Conservation (phyloP, 2,888 invertebrate genomes). For the Falcaria lacertinaria region DNA sequence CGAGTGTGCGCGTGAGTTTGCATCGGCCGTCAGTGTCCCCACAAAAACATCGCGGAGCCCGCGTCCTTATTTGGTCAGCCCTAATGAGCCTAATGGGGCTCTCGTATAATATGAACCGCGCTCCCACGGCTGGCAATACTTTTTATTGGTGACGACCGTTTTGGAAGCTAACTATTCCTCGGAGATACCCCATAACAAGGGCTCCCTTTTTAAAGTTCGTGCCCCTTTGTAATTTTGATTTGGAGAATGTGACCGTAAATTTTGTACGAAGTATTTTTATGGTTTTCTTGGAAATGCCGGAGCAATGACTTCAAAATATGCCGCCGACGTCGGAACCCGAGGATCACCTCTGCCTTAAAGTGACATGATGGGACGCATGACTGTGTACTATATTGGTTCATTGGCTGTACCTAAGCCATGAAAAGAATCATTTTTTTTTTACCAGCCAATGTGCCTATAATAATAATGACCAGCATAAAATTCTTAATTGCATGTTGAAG, state of each 20-base stretch:
- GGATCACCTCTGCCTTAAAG: too few relatives aligned
- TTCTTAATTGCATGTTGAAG: too few relatives aligned
- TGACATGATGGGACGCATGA: too few relatives aligned
- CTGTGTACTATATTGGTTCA: too few relatives aligned
- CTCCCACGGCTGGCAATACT: slow-evolving; percentile 42
- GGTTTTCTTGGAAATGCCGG: not conserved
- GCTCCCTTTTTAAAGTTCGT: not conserved
- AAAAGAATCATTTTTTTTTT: too few relatives aligned
- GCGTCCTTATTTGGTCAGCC: slow-evolving; percentile 49
- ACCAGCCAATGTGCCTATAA: too few relatives aligned
- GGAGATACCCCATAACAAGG: slow-evolving; percentile 1
- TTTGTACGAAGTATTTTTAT: not conserved
- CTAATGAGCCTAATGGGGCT: slow-evolving; percentile 56
- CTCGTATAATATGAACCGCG: slow-evolving; percentile 27
- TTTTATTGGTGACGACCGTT: slow-evolving; percentile 35
- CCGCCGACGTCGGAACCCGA: not conserved
- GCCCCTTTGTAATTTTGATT: not conserved
- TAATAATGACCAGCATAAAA: too few relatives aligned
- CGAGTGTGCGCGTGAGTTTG: slow-evolving; percentile 25
- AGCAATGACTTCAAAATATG: not conserved
- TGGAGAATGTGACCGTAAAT: not conserved
- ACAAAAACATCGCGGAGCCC: slow-evolving; percentile 34
- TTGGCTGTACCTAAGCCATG: too few relatives aligned
- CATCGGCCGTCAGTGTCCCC: slow-evolving; percentile 20
- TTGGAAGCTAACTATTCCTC: slow-evolving; percentile 29